Conservation (phyloP, 2,797 vertebrate species). For the Petrocephalus schoutedeni region DNA sequence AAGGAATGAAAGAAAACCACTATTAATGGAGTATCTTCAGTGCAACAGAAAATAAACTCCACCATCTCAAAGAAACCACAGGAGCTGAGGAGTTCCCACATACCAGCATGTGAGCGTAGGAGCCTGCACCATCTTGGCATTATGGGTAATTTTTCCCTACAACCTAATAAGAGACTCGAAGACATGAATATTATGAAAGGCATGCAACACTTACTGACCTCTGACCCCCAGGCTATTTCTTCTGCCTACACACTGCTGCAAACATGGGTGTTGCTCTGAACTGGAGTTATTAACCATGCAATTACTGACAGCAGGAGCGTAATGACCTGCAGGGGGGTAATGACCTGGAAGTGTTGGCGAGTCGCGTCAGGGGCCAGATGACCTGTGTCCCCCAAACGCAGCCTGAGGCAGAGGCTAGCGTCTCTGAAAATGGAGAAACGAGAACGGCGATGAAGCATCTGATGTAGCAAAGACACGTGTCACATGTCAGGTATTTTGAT, state of each 20-base stretch:
- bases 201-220: neutral
- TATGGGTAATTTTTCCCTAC: neutral
- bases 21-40: neutral
- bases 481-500: neutral
- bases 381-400: neutral
- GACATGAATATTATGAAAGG: neutral
- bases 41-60: neutral
- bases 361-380: neutral
- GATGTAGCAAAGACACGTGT: neutral
- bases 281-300: too few species aligned
- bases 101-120: neutral
- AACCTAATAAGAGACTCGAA: neutral
- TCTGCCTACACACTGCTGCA: neutral
- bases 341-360: neutral
- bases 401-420: neutral
- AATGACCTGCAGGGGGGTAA: neutral
- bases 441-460: neutral
- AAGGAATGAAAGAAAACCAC: neutral
- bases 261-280: neutral
- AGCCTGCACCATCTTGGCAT: neutral
- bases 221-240: neutral
- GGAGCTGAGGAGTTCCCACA: neutral
- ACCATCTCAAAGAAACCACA: neutral
- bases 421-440: neutral
- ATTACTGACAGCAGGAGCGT: neutral